Conservation (phyloP, 2,797 vertebrate genomes). For the Poecilia wingei region DNA sequence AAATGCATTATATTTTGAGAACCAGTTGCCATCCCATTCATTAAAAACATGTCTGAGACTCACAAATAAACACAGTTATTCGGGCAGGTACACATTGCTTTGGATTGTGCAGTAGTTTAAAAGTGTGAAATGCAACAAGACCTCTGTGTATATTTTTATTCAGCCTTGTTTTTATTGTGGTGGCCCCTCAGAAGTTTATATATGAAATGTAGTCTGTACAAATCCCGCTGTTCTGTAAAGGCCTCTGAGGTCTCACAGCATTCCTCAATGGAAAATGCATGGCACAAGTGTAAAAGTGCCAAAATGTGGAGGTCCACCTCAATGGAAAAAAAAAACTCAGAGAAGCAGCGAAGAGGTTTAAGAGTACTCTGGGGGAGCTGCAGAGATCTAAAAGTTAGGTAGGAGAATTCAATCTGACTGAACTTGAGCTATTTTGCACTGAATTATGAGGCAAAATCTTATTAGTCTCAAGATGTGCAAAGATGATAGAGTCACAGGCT, state of each 20-base stretch:
- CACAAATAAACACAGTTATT: background rate
- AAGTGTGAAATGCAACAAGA: background rate
- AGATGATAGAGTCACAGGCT: background rate
- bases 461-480: background rate
- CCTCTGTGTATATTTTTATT: background rate
- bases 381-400: background rate
- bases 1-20: background rate
- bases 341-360: background rate
- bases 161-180: background rate
- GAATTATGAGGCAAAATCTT: background rate
- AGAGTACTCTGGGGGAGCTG: background rate
- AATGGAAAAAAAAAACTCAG: background rate
- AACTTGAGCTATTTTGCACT: background rate
- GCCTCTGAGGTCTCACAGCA: background rate
- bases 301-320: background rate
- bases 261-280: background rate
- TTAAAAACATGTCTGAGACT: background rate
- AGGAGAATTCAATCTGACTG: background rate
- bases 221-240: background rate
- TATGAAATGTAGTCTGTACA: background rate
- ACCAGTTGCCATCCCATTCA: too few relatives aligned
- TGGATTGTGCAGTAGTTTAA: background rate
- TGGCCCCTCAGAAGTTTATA: background rate
- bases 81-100: background rate
- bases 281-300: background rate